A percentile compares a stretch with the other conserved stretches of the same genome.
Evolutionary conservation across 1,140 invertebrate species (phyloP).

Genomic region (Sitophilus oryzae): DNA sequence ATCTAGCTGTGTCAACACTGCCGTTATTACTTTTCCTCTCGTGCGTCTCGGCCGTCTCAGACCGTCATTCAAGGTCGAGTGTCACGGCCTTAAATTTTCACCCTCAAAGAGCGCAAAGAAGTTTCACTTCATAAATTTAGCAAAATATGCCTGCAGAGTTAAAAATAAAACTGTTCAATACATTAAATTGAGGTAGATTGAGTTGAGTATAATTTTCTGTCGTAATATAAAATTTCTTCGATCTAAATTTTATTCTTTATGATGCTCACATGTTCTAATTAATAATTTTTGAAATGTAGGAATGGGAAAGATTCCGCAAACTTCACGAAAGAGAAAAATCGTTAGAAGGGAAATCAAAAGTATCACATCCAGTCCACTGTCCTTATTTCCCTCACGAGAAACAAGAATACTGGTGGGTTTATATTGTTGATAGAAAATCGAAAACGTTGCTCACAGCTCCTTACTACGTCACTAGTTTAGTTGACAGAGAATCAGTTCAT

Average conservation of each 20-base stretch:
- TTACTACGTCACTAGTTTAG: constrained; percentile 80
- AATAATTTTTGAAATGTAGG: constrained; percentile 19
- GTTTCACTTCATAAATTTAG: too few relatives aligned
- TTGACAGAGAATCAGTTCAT: constrained; percentile 78
- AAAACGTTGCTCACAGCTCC: constrained; percentile 84
- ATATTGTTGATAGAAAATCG: constrained; percentile 91
- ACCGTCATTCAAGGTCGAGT: too few relatives aligned
- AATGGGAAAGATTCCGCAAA: constrained; percentile 58
- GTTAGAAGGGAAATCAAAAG: constrained; percentile 87
- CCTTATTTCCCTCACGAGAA: constrained; percentile 94
- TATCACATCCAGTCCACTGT: constrained; percentile 90
- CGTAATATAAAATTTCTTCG: too few relatives aligned
- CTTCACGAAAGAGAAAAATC: constrained; percentile 76
- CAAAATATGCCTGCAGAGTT: too few relatives aligned
- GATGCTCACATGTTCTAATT: background rate
- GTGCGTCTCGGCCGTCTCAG: too few relatives aligned
- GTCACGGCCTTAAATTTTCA: too few relatives aligned
- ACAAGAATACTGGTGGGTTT: constrained; percentile 99
- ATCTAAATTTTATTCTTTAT: background rate
- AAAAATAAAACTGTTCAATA: too few relatives aligned
- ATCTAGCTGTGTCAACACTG: too few relatives aligned
- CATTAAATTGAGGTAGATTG: too few relatives aligned
- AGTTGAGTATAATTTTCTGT: too few relatives aligned
- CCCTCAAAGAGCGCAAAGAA: too few relatives aligned
- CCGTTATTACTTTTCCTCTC: too few relatives aligned